Conservation (phyloP, 1,140 invertebrate species). For the Steinernema khuongi region DNA sequence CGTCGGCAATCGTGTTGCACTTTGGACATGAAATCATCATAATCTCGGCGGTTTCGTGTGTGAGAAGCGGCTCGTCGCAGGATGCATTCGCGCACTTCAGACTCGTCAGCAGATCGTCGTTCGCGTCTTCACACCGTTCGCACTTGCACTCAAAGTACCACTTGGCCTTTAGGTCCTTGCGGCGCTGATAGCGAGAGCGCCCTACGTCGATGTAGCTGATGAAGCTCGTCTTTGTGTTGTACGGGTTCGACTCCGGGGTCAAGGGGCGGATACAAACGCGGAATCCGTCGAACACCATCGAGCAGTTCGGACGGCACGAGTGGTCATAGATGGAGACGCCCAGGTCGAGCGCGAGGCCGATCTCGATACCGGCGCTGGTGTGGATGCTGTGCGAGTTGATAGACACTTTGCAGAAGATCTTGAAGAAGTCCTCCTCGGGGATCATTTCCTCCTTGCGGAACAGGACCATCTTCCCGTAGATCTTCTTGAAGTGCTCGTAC, state of each 20-base stretch:
- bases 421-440: slow-evolving; percentile 41
- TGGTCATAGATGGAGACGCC: slow-evolving; percentile 52
- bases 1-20: slow-evolving; percentile 32
- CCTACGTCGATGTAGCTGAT: slow-evolving; percentile 53
- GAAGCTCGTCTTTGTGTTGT: slow-evolving; percentile 37
- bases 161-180: slow-evolving; percentile 43
- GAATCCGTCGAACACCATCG: slow-evolving; percentile 51
- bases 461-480: slow-evolving; percentile 37
- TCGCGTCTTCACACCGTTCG: slow-evolving; percentile 39
- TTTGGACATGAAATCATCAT: slow-evolving; percentile 34
- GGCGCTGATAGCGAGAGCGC: slow-evolving; percentile 42
- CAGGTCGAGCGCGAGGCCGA: slow-evolving; percentile 49
- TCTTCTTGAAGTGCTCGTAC: slow-evolving; percentile 47
- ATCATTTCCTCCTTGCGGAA: slow-evolving; percentile 45
- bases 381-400: slow-evolving; percentile 53
- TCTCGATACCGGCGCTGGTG: slow-evolving; percentile 46
- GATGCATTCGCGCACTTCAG: slow-evolving; percentile 35
- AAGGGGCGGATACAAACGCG: slow-evolving; percentile 46
- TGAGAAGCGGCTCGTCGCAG: slow-evolving; percentile 48
- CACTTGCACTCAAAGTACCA: slow-evolving; percentile 52
- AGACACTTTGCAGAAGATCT: slow-evolving; percentile 47
- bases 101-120: slow-evolving; percentile 42
- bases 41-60: slow-evolving; percentile 33
- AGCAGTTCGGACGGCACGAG: slow-evolving; percentile 51
- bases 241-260: slow-evolving; percentile 40